Conservation (phyloP, 2,113 vertebrate species). For the Passer domesticus region DNA sequence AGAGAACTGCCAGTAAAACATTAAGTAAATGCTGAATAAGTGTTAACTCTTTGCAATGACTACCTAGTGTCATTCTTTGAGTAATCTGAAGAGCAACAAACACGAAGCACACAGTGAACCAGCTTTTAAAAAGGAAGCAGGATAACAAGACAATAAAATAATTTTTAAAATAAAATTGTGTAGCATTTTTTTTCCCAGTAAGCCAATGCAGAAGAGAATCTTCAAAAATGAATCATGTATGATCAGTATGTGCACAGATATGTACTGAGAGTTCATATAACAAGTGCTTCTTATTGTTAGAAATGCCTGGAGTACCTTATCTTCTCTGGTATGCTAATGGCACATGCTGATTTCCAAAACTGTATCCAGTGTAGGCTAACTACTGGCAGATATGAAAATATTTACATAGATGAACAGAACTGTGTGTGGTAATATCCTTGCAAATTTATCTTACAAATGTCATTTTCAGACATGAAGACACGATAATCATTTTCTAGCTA, state of each 20-base stretch:
- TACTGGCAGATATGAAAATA: background rate
- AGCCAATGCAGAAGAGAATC: background rate
- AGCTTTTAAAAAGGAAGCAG: background rate
- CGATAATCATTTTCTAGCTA: background rate
- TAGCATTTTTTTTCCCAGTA: background rate
- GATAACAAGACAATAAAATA: background rate
- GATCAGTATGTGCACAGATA: background rate
- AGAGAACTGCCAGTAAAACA: background rate
- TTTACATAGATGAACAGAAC: conserved; percentile 11
- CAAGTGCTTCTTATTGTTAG: background rate
- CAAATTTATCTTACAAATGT: conserved; percentile 28
- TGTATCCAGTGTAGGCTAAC: background rate
- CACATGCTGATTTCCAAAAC: background rate
- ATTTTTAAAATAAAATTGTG: background rate
- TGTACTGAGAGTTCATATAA: background rate
- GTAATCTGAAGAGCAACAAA: background rate
- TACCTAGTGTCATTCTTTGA: background rate
- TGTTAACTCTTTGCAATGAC: background rate
- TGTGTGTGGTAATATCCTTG: background rate
- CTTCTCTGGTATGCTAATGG: background rate
- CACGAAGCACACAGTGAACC: background rate
- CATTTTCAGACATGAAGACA: conserved; percentile 5
- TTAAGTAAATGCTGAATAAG: background rate
- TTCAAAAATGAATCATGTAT: background rate
- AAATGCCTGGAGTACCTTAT: background rate